Conservation (phyloP, 1,140 invertebrate species). For the Apis dorsata region DNA sequence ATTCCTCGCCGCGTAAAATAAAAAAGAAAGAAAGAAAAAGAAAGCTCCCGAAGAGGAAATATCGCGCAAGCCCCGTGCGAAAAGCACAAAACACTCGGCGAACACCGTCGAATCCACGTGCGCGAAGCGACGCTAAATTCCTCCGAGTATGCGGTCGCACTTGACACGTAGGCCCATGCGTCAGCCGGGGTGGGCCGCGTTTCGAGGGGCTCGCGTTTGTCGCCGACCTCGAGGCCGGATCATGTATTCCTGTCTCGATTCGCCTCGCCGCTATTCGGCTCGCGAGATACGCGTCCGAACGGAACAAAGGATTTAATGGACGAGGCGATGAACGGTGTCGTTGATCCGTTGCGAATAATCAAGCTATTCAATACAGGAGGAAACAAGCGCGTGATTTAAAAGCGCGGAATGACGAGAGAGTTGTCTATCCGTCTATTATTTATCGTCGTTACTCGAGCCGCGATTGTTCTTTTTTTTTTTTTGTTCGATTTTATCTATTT, state of each 20-base stretch:
- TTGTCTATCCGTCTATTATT: neutral
- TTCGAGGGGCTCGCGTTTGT: constrained; percentile 17
- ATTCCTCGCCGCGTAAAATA: constrained; percentile 6
- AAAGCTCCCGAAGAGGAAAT: constrained; percentile 2
- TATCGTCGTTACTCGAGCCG: too few relatives aligned
- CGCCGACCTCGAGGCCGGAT: neutral
- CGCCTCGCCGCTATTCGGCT: neutral
- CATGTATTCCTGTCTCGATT: constrained; percentile 17
- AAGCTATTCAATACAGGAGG: neutral
- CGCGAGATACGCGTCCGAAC: neutral
- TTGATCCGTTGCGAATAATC: neutral
- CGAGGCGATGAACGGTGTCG: neutral
- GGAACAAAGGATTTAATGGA: constrained; percentile 2
- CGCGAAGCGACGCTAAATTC: constrained; percentile 26
- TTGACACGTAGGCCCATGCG: constrained; percentile 7
- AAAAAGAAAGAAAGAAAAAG: too few relatives aligned
- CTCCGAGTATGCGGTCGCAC: neutral
- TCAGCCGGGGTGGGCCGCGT: neutral
- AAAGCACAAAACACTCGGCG: neutral
- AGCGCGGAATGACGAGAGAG: too few relatives aligned
- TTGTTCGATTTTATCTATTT: too few relatives aligned
- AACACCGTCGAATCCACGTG: neutral
- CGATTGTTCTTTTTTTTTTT: too few relatives aligned
- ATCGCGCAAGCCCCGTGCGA: neutral
- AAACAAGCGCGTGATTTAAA: neutral